A percentile compares a stretch with the other conserved stretches of the same genome.
These are phyloP conservation scores for Semaprochilodus insignis DNA, from an alignment of 2,797 vertebrate genomes.

Conservation along the genomic window DNA sequence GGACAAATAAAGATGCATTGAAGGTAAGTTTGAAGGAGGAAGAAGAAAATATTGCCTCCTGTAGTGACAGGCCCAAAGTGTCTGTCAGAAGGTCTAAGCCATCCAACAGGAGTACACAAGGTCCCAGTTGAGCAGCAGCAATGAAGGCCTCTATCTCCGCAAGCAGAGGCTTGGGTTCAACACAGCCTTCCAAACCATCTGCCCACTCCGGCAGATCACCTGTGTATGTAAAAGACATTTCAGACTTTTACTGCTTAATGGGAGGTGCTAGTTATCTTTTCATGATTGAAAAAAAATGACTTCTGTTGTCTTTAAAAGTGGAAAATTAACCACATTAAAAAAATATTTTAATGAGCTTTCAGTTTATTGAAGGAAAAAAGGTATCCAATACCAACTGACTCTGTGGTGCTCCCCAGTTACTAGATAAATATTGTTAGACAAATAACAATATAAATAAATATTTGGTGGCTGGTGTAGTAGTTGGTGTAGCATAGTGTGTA, in stretches of 20 bases:
- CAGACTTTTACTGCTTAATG: neutral
- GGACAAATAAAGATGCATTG: neutral
- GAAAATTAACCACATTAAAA: too few species aligned
- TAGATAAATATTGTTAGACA: too few species aligned
- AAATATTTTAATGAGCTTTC: too few species aligned
- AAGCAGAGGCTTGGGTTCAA: constrained; percentile 59
- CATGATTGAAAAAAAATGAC: neutral
- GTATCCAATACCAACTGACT: too few species aligned
- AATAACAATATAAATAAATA: too few species aligned
- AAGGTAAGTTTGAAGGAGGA: neutral
- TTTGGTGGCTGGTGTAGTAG: too few species aligned
- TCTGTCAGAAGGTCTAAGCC: constrained; percentile 65
- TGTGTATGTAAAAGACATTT: constrained; percentile 36
- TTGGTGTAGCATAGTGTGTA: too few species aligned
- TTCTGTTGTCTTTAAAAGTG: too few species aligned
- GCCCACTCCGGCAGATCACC: constrained; percentile 55
- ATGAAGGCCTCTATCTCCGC: constrained; percentile 64
- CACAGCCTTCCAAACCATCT: constrained; percentile 56
- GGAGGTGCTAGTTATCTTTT: neutral
- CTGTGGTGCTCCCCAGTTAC: too few species aligned
- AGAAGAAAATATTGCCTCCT: constrained; percentile 50
- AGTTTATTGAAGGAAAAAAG: too few species aligned
- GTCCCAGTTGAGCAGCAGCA: constrained; percentile 61
- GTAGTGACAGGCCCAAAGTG: constrained; percentile 62
- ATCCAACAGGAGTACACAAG: constrained; percentile 61